phyloP scores from a whole-genome alignment of 2,113 vertebrate species.

The Scolopax mira region DNA sequence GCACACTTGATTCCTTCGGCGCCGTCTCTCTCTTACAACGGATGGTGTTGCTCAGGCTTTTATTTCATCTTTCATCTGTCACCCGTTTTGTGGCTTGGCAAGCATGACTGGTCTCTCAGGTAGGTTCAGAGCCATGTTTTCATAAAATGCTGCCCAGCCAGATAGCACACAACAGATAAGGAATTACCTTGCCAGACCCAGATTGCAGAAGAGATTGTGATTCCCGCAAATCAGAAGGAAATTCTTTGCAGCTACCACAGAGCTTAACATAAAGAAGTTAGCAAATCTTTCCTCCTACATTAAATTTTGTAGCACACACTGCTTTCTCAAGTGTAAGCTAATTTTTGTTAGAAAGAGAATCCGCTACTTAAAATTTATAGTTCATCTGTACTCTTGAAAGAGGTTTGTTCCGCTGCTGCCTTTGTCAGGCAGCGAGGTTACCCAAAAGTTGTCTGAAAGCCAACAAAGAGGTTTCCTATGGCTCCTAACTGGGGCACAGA shows the following conservation, averaged over 20 bases:
- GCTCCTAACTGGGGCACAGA: not conserved
- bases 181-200: not conserved
- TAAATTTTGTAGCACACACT: not conserved
- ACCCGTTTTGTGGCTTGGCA: not conserved
- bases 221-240: not conserved
- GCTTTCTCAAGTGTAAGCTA: not conserved
- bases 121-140: not conserved
- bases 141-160: not conserved
- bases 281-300: not conserved
- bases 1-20: not conserved
- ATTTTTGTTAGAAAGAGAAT: not conserved
- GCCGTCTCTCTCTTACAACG: not conserved
- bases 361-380: not conserved
- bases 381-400: not conserved
- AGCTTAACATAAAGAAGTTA: not conserved
- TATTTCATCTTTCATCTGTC: not conserved
- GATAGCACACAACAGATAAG: fast-evolving
- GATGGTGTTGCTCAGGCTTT: not conserved
- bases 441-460: not conserved
- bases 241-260: not conserved
- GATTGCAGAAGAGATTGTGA: not conserved
- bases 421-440: not conserved
- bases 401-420: not conserved
- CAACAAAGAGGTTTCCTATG: not conserved
- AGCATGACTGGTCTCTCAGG: not conserved